Conservation (phyloP, 2,113 vertebrate genomes). For the Oostethus manadensis region DNA sequence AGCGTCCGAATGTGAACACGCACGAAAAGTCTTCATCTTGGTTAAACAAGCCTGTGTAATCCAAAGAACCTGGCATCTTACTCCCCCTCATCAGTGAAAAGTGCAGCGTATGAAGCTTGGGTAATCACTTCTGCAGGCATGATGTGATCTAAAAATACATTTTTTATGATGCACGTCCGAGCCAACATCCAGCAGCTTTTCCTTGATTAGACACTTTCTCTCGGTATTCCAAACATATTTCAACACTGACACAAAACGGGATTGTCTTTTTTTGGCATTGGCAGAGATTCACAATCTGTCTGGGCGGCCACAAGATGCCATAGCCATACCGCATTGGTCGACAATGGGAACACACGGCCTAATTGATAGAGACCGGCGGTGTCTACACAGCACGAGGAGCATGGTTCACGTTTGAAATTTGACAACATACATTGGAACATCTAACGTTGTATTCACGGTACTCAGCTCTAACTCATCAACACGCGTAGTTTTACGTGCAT, state of each 20-base stretch:
- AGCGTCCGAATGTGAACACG: background rate
- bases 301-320: conserved; percentile 50
- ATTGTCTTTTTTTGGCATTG: conserved; percentile 58
- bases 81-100: conserved; percentile 31
- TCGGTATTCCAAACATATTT: conserved; percentile 63
- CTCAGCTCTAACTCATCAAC: too few species aligned
- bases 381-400: conserved; percentile 10
- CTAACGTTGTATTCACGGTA: too few species aligned
- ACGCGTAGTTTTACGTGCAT: too few species aligned
- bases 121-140: conserved; percentile 48
- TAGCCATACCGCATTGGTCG: conserved; percentile 50
- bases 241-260: conserved; percentile 66
- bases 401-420: too few species aligned
- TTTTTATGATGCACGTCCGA: conserved; percentile 55
- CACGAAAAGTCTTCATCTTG: conserved; percentile 7
- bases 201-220: conserved; percentile 45
- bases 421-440: too few species aligned
- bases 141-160: conserved; percentile 69
- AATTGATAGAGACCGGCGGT: conserved; percentile 6
- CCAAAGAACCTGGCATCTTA: conserved; percentile 46
- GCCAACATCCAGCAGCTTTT: conserved; percentile 54
- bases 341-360: conserved; percentile 44
- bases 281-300: conserved; percentile 53
- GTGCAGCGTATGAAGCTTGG: conserved; percentile 10
- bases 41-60: conserved; percentile 39